Evolutionary conservation across 2,888 invertebrate genomes (phyloP), one percentile per base, ranked within the genome.

Genomic region (Orthonychiurus folsomi): DNA sequence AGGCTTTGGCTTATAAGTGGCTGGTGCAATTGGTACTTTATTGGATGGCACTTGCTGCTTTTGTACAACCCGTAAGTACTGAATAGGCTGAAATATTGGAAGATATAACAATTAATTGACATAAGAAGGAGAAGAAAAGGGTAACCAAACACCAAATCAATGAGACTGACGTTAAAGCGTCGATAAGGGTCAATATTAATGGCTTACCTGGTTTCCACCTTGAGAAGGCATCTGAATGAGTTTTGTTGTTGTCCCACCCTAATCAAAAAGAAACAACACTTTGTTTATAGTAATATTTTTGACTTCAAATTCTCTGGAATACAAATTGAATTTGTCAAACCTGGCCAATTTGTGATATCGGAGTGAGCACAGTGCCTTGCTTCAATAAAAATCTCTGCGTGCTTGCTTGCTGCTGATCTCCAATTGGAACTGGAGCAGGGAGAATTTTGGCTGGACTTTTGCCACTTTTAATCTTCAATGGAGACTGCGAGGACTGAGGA

Each of bases 381-480:
- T 78, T 79, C 59, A 79, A 69, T 26, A 79, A 74, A 67, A 83
- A 80, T 74, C 82, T 81, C 66, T 82, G 83, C 20, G 63, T 26
- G 20, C 65, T 53, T 47, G 63, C 61, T n/a, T 62, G 55, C 37
- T 69, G 68, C 52, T 73, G 73, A 60, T 72, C 70, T 28, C 71
- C 71, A 27, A 71, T 67, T 21, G 73, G 73, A 23, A 77, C 69
- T 21, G 85, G 82, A 3, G 84, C 84, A 15, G 87, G 85, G 66
- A 86, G 78, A 69, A 88, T 83, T 78, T 85, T 87, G 28, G 86
- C 81, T 0, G 87, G 85, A 18, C 87, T 84, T 77, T 87, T 86
- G 9, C 84, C 77, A 1, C 81, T 75, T 61, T 83, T 76, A 80
- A 81, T 78, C 66, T 81, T 78, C 73, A 75, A 62, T 50, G 61